Evolutionary conservation across 2,113 vertebrate genomes (phyloP).

Genomic region (Antechinus flavipes): DNA sequence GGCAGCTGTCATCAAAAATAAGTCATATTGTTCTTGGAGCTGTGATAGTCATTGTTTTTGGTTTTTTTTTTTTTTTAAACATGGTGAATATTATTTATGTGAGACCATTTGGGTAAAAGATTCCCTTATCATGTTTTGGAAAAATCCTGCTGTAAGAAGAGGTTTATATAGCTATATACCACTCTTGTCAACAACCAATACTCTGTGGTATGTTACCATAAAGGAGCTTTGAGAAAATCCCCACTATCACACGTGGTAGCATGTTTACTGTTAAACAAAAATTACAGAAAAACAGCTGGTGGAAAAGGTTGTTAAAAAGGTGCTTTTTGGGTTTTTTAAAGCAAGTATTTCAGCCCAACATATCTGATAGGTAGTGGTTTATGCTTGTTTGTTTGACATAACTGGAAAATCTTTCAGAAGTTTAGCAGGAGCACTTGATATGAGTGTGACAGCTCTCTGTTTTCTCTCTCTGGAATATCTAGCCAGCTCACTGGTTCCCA

Average conservation of each 20-base stretch:
- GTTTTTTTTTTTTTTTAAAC: too few relatives aligned
- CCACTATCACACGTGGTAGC: neutral
- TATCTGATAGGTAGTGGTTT: neutral
- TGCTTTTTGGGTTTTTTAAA: neutral
- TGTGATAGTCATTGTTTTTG: slow-evolving; percentile 8
- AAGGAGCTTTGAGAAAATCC: neutral
- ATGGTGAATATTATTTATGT: neutral
- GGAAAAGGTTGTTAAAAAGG: neutral
- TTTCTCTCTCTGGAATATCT: neutral
- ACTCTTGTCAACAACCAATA: neutral
- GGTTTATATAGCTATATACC: neutral
- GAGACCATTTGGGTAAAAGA: neutral
- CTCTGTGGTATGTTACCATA: neutral
- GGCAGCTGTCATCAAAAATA: slow-evolving; percentile 67
- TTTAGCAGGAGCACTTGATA: neutral
- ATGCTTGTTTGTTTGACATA: neutral
- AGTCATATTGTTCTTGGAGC: slow-evolving; percentile 54
- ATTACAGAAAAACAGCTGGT: neutral
- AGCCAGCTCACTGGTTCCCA: neutral
- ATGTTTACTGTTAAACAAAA: neutral
- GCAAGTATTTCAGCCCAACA: neutral
- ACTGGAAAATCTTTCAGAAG: neutral
- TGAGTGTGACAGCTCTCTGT: neutral
- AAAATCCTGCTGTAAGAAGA: neutral
- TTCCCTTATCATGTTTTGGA: slow-evolving; percentile 16